Base-by-base conservation (phyloP, 2,797 vertebrate genomes). In the Gadopsis bispinosus region DNA sequence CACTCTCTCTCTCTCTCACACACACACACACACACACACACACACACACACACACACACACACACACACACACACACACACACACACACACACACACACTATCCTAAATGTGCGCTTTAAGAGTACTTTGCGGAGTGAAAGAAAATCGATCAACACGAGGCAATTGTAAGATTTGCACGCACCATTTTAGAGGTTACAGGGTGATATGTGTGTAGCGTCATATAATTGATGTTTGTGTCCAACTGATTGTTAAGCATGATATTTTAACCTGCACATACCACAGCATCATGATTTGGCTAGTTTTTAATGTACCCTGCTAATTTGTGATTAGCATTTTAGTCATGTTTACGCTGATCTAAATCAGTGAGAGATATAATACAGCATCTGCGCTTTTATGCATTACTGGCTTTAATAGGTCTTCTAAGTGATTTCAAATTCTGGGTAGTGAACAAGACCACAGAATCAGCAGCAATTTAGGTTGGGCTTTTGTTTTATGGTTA, bases 401-500 rank as follows among this genome's bases (percentile, higher is more conserved):
- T 20, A 60, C 51, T 50, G 64, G 31, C 53, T 12, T n/a, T 73
- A 75, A 72, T 62, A 56, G 41, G 58, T 51, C 51, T 77, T 59
- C 50, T 75, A 73, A 88, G 48, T 80, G 63, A 84, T 73, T 86
- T 81, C 39, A 73, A 73, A 83, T 85, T 66, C 39, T 59, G 48
- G 39, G 66, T 54, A 48, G 50, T 69, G 64, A 87, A 80, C 31
- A 73, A 78, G 79, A 81, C 58, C 11, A 66, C 48, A 61, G 69
- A 88, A 88, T 88, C 73, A 78, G 70, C 63, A 69, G 73, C 76
- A 79, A 71, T 86, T 85, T 67, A 70, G 77, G 47, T 31, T 59
- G 66, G 26, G 60, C 66, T 67, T 89, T 89, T 87, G 76, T 91
- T 89, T 89, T 73, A 75, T 70, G 64, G 68, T 64, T 81, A 79